Evolutionary conservation across 2,113 vertebrate genomes (phyloP), one percentile per base, ranked within the genome.

Genomic region (Prionailurus viverrinus): DNA sequence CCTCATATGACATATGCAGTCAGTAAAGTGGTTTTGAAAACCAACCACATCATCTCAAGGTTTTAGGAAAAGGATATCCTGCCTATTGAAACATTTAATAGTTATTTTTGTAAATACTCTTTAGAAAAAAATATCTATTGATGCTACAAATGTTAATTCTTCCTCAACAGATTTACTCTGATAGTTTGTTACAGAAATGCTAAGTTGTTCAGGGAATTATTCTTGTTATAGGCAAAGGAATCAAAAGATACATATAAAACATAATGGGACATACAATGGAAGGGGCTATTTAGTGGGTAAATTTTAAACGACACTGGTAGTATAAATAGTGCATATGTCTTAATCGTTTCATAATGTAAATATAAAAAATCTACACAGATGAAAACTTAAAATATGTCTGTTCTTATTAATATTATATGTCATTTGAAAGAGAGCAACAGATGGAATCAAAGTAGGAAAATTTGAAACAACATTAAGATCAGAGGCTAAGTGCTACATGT

Each of bases 401-500:
- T 33, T 89, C 31, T n/a, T 80, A 41, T 63, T 89, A 89, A 31
- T 53, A 45, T 31, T 6, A 21, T 61, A 39, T 5, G 3, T 39
- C 81, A 82, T 65, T 45, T 76, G 80, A 97, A 91, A 88, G 58
- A n/a, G 15, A 58, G 14, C 1, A 88, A 39, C 74, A 81, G 55
- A 71, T 39, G 36, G 33, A 92, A 82, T 89, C 33, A 90, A 87
- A 45, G 53, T 13, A 78, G 71, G 88, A 86, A 81, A 39, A 91
- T 61, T 29, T 66, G 10, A 76, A 93, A 83, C 18, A 74, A 89
- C 69, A 89, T 92, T 58, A 92, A 94, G 61, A 95, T 48, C 41
- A 16, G 4, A 3, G 27, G 48, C 15, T 92, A 91, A 90, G 85
- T 61, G 13, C 3, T 73, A 39, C 23, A n/a, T 41, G 6, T 79